Percentiles rank a stretch among this genome's conserved stretches.
These are phyloP conservation scores for Eunapius fragilis DNA, from an alignment of 37 sponge, comb jelly and placozoan genomes.

Conservation along the genomic window DNA sequence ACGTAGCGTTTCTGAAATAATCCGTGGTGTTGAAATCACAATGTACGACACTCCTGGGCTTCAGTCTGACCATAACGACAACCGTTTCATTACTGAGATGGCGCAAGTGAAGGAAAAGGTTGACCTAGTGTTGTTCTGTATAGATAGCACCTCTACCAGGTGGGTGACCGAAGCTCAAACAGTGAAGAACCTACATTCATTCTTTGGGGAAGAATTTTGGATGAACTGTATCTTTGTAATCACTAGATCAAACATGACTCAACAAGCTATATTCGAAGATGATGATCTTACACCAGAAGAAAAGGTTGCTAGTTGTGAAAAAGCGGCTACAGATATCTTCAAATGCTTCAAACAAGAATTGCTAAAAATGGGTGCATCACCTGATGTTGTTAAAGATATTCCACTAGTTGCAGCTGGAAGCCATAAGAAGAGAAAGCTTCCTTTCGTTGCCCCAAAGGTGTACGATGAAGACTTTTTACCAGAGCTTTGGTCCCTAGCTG, in stretches of 20 bases:
- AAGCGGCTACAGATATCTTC: too few relatives aligned
- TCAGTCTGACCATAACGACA: not conserved
- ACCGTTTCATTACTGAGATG: not conserved
- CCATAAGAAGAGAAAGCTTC: too few relatives aligned
- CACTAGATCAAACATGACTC: conserved; percentile 4
- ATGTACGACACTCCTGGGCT: conserved; percentile 24
- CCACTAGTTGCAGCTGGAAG: too few relatives aligned
- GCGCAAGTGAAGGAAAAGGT: not conserved
- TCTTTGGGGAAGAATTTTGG: conserved; percentile 11
- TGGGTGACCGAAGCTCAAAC: not conserved
- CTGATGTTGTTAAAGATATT: too few relatives aligned
- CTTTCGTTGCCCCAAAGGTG: too few relatives aligned
- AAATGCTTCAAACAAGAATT: too few relatives aligned
- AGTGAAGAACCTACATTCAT: not conserved
- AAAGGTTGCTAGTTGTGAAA: too few relatives aligned
- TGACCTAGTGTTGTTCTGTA: conserved; percentile 18
- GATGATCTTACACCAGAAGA: not conserved
- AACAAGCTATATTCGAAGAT: not conserved
- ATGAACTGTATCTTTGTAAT: not conserved
- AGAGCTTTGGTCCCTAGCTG: too few relatives aligned
- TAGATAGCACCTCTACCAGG: not conserved
- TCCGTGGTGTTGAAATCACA: not conserved
- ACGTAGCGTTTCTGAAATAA: not conserved
- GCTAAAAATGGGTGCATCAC: too few relatives aligned
- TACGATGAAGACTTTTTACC: too few relatives aligned